These are phyloP conservation scores for Lanius collurio DNA, from an alignment of 2,113 vertebrate species.

Conservation along the genomic window DNA sequence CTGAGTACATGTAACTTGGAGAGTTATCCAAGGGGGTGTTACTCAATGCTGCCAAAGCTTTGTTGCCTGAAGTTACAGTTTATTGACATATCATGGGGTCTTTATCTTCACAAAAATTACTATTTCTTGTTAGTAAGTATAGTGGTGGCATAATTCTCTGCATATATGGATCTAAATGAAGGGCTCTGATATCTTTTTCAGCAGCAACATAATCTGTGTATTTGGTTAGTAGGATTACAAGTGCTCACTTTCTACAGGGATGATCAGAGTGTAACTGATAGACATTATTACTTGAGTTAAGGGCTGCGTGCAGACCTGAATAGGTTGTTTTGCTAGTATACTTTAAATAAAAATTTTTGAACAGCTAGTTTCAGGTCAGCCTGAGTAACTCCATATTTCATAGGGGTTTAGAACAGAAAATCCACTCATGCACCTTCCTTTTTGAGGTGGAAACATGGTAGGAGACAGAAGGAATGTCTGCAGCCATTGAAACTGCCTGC, in stretches of 20 bases:
- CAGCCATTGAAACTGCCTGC: neutral
- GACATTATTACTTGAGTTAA: neutral
- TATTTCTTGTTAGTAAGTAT: neutral
- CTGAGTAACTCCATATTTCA: neutral
- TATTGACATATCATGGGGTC: neutral
- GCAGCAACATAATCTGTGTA: neutral
- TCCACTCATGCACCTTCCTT: neutral
- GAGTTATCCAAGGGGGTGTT: neutral
- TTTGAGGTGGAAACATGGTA: neutral
- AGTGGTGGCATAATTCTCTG: neutral
- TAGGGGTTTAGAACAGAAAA: neutral
- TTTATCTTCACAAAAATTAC: neutral
- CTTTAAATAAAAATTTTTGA: neutral
- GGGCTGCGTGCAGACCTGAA: neutral
- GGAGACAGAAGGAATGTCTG: conserved; percentile 17
- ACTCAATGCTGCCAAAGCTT: neutral
- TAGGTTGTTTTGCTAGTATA: neutral
- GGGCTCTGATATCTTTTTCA: neutral
- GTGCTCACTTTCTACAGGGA: neutral
- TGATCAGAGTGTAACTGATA: neutral
- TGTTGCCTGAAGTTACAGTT: neutral
- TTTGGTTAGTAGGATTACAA: neutral
- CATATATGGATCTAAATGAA: neutral
- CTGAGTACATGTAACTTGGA: neutral
- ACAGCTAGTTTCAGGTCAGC: neutral